These are phyloP conservation scores for Colostygia pectinataria DNA, from an alignment of 2,888 invertebrate genomes.

Conservation along the genomic window DNA sequence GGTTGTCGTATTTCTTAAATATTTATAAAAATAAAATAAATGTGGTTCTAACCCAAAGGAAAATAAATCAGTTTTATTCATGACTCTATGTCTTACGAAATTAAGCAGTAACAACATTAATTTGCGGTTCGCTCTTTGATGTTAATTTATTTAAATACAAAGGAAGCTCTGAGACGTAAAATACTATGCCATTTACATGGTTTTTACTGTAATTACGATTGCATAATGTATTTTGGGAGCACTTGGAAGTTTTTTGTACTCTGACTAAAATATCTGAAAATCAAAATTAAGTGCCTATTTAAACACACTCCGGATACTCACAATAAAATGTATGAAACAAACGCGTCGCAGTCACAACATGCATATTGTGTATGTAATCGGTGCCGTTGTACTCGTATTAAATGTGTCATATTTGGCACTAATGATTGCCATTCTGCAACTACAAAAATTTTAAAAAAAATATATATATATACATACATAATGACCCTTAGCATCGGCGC, in stretches of 20 bases:
- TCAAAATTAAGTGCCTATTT: no score
- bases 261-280: no score
- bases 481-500: no score
- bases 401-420: no score
- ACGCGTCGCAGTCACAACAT: conserved; percentile 50
- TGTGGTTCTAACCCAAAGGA: conserved; percentile 3
- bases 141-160: conserved; percentile 29
- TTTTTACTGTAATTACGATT: conserved; percentile 1
- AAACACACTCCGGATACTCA: not conserved
- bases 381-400: no score
- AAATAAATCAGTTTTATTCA: conserved; percentile 26
- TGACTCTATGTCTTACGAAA: conserved; percentile 20
- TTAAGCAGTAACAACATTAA: conserved; percentile 30
- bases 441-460: no score
- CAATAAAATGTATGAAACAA: conserved; percentile 32
- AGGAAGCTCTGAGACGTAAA: conserved; percentile 19
- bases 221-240: not conserved
- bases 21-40: no score
- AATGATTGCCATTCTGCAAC: no score
- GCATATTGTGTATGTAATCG: no score
- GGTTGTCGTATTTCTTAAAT: no score
- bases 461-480: no score
- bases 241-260: no score
- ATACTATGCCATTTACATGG: conserved; percentile 6
- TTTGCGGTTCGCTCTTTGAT: conserved; percentile 20